A percentile compares a stretch with the other conserved stretches of the same genome.
Evolutionary conservation across 2,888 invertebrate species (phyloP).

Genomic region (Nebria salina): DNA sequence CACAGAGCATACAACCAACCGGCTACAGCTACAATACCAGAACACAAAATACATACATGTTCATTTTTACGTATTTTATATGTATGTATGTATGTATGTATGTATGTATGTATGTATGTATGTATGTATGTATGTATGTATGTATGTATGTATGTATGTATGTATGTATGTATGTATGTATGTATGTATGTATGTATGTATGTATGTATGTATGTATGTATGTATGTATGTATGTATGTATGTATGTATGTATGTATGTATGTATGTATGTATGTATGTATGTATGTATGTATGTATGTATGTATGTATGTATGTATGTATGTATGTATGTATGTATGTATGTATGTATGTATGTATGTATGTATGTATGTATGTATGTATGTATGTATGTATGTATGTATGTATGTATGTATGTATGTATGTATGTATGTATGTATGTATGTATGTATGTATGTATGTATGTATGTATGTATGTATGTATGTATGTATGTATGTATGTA

Average conservation of each 20-base stretch:
- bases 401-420: no score
- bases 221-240: background rate
- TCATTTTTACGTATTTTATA: constrained; percentile 4
- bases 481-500: no score
- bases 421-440: no score
- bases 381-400: no score
- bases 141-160: background rate
- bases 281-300: background rate
- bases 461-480: no score
- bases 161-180: background rate
- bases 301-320: background rate
- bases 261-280: background rate
- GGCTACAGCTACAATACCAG: background rate
- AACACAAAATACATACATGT: constrained; percentile 20
- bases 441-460: no score
- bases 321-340: background rate
- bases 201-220: background rate
- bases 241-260: background rate
- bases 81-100: background rate
- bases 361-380: no score
- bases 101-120: background rate
- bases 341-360: no score
- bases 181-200: background rate
- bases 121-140: background rate
- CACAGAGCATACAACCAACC: background rate